Evolutionary conservation across 2,888 invertebrate species (phyloP).

Genomic region (Drosophila koepferae): DNA sequence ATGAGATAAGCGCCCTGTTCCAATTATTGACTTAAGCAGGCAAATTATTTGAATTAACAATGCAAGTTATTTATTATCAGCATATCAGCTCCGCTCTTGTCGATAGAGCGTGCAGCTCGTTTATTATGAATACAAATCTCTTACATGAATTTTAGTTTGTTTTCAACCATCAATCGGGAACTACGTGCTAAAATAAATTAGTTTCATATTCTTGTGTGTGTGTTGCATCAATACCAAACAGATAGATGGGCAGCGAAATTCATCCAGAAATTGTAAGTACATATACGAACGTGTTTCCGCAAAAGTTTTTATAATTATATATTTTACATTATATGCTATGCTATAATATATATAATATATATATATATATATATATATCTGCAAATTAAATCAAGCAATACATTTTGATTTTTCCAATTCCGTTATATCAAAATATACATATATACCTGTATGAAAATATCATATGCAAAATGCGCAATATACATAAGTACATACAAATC

Average conservation of each 20-base stretch:
- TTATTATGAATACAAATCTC: slow-evolving; percentile 13
- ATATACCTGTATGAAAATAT: slow-evolving; percentile 56
- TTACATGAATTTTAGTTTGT: slow-evolving; percentile 32
- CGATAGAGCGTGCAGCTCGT: slow-evolving; percentile 24
- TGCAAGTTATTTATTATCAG: slow-evolving; percentile 58
- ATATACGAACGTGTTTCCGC: background rate
- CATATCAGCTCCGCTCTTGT: slow-evolving; percentile 48
- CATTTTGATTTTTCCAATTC: slow-evolving; percentile 22
- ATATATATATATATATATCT: slow-evolving; percentile 44
- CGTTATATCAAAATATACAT: slow-evolving; percentile 62
- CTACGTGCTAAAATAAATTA: slow-evolving; percentile 17
- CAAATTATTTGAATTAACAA: slow-evolving; percentile 32
- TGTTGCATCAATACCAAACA: slow-evolving; percentile 5
- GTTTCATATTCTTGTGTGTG: slow-evolving; percentile 5
- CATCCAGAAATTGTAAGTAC: slow-evolving; percentile 54
- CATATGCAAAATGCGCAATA: slow-evolving; percentile 54
- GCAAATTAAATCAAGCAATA: slow-evolving; percentile 65
- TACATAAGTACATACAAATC: slow-evolving; percentile 59
- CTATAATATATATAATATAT: slow-evolving; percentile 2
- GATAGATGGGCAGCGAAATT: slow-evolving; percentile 53
- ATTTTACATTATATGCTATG: slow-evolving; percentile 47
- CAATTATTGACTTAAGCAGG: slow-evolving; percentile 24
- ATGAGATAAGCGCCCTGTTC: slow-evolving; percentile 32
- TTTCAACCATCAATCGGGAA: slow-evolving; percentile 20
- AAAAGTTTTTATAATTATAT: slow-evolving; percentile 30